phyloP scores from a whole-genome alignment of 2,113 vertebrate genomes.

The Peromyscus californicus region DNA sequence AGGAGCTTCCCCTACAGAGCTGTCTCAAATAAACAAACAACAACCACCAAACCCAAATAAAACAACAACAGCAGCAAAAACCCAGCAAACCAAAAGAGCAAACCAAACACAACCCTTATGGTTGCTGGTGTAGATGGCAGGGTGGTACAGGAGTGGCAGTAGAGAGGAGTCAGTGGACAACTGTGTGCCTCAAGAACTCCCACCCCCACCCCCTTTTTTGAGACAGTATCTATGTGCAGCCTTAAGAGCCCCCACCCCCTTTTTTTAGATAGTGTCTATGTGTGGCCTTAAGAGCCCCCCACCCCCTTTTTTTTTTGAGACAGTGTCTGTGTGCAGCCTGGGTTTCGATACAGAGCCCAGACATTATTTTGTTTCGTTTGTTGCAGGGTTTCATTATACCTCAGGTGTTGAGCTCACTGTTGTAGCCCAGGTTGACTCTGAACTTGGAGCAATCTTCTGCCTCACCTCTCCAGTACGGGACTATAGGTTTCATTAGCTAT shows the following conservation, averaged over 20 bases:
- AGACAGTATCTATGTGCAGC: background rate
- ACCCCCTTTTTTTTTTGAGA: background rate
- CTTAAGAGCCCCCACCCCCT: background rate
- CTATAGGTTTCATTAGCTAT: background rate
- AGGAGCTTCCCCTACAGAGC: background rate
- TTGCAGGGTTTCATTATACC: background rate
- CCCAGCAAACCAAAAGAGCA: background rate
- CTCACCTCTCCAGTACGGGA: background rate
- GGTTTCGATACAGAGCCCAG: background rate
- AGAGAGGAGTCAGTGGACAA: background rate
- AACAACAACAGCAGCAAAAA: background rate
- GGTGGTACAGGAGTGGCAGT: background rate
- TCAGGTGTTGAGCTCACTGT: background rate
- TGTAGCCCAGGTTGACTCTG: background rate
- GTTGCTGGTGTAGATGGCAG: background rate
- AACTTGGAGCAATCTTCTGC: background rate
- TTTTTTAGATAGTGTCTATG: background rate
- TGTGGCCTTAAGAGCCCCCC: too few relatives aligned
- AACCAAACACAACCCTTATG: background rate
- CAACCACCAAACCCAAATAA: background rate
- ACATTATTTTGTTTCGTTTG: background rate
- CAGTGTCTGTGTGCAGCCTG: background rate
- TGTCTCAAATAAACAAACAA: background rate
- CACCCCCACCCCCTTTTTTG: background rate
- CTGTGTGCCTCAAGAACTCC: background rate